phyloP scores from a whole-genome alignment of 2,888 invertebrate genomes.

The Clepsis dumicolana region DNA sequence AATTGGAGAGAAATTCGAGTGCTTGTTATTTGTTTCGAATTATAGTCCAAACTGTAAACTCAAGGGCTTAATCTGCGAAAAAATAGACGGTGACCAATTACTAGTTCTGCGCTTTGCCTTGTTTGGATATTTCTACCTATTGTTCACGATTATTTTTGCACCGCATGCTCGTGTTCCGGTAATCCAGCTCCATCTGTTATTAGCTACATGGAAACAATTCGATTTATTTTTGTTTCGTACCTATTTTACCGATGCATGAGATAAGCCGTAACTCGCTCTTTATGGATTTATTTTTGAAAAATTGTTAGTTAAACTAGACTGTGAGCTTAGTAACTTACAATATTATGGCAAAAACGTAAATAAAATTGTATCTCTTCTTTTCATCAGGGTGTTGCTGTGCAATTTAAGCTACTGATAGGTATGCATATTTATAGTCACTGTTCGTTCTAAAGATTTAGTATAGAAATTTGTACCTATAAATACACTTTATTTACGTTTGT shows the following conservation, averaged over 20 bases:
- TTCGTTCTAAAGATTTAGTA: too few species aligned
- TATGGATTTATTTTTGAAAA: not conserved
- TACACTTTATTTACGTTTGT: too few species aligned
- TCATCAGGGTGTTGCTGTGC: too few species aligned
- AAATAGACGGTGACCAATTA: constrained; percentile 12
- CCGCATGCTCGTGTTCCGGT: constrained; percentile 14
- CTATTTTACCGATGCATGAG: not conserved
- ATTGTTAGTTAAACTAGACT: too few species aligned
- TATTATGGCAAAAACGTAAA: too few species aligned
- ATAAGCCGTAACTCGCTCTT: not conserved
- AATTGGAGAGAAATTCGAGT: not conserved
- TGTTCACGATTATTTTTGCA: constrained; percentile 11
- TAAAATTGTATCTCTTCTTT: too few species aligned
- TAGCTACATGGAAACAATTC: not conserved
- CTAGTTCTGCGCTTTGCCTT: not conserved
- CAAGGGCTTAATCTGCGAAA: constrained; percentile 3
- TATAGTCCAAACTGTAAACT: constrained; percentile 4
- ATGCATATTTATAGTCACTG: too few species aligned
- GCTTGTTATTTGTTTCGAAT: not conserved
- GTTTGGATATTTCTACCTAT: constrained; percentile 16
- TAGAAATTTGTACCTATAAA: too few species aligned
- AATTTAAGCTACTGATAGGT: too few species aligned
- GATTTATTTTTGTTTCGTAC: not conserved
- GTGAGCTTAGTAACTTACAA: too few species aligned
- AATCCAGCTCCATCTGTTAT: constrained; percentile 17